Base-by-base conservation (phyloP, 2,797 vertebrate species). In the Chloroceryle inda region DNA sequence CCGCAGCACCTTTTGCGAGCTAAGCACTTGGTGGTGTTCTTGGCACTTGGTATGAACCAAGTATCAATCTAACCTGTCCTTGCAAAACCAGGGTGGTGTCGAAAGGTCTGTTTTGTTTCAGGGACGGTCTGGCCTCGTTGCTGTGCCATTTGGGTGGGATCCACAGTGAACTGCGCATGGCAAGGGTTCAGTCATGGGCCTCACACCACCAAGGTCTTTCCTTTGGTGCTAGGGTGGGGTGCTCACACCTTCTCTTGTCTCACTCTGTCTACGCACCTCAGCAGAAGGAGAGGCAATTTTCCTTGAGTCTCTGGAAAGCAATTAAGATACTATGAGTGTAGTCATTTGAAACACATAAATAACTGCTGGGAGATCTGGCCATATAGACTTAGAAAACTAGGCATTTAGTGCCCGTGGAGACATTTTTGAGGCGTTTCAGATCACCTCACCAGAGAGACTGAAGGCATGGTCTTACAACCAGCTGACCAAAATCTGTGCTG, bases 201-300 rank as follows among this genome's bases (percentile, higher is more conserved):
- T 73, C 12, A 26, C 0, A 5, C 35, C n/a, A 7, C 31, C 15
- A 40, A 0, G 0, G 21, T 18, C 27, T 26, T 40, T 56, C 33
- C 22, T 13, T 44, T 3, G 10, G 19, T 33, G 45, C 53, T 31
- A 8, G 27, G 26, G n/a, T 27, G 19, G 21, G 26, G 37, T 67
- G 18, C 10, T 3, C 35, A 22, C 29, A 31, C 10, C 18, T 45
- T 15, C 22, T 29, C 16, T 21, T 27, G 8, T 64, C 75, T 61
- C 6, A 2, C 35, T 29, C 33, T 5, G 21, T 22, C 6, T 31
- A 5, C 10, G 1, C 33, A 15, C 21, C 8, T 66, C 35, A 45
- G n/a, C 66, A 29, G 33, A 27, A 66, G 49, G 44, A 47, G 38
- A 74, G 45, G n/a, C 10, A 5, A 19, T 31, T 40, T 50, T 63